Evolutionary conservation across 2,888 invertebrate species (phyloP), one percentile per base, ranked within the genome.

Genomic region (Dicycla oo): DNA sequence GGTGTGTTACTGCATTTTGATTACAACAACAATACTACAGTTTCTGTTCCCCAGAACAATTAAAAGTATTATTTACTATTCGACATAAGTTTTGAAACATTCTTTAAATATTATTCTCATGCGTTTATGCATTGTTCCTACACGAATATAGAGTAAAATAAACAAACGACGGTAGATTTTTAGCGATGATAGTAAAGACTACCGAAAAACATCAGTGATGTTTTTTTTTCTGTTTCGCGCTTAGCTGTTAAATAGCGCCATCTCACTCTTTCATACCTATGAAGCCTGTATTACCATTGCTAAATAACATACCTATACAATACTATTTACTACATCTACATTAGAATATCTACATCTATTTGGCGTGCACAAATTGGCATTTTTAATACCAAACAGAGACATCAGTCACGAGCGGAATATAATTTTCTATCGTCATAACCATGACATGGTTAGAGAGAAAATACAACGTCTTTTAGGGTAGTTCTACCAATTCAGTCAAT

Each of bases 361-460:
- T 80, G 83, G 74, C 77, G 74, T 83, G 76, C 83, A 85, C 69
- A 80, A 75, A 68, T 63, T 73, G 86, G 76, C 86, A 74, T 84
- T 80, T 73, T 63, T 11, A 85, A 80, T 85, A 78, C 84, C 86
- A 80, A 83, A 80, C 67, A 68, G 69, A 73, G 67, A 74, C 61
- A 63, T 76, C 80, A 85, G 85, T 82, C 75, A 66, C 72, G 60
- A 80, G 60, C 63, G 86, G 74, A 80, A 77, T 82, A 76, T 34
- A 75, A 72, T 84, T 81, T 84, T 78, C 78, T 70, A 45, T 54
- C 64, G 30, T 40, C 53, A 20, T 63, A 80, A 73, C 81, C 76
- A 65, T 47, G 56, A 64, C 26, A 62, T 49, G 82, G 71, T 74
- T 56, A 60, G 51, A 53, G 34, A 75, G 80, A 83, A 85, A 80